These are phyloP conservation scores for Hemaris fuciformis DNA, from an alignment of 2,888 invertebrate genomes.

Conservation along the genomic window DNA sequence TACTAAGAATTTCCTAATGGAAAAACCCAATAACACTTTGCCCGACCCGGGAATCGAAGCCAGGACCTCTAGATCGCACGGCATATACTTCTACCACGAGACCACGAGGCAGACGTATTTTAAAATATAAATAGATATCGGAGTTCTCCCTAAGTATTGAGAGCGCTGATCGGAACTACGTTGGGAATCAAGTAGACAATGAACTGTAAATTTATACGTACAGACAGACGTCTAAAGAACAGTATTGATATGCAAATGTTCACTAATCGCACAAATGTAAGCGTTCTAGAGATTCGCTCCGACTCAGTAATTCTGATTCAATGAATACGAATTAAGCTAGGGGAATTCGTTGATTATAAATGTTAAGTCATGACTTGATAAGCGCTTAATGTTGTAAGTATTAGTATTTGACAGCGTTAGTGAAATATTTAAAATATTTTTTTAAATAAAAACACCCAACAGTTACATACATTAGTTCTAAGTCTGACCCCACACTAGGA, in stretches of 20 bases:
- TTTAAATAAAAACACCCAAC: no score
- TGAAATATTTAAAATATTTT: no score
- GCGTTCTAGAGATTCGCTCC: conserved; percentile 7
- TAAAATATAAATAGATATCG: no score
- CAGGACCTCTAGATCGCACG: no score
- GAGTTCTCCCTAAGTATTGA: not conserved
- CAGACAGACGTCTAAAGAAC: not conserved
- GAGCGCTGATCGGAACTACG: not conserved
- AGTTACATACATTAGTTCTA: no score
- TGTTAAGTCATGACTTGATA: not conserved
- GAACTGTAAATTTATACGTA: not conserved
- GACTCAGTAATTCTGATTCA: conserved; percentile 10
- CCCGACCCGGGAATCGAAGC: no score
- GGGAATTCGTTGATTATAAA: not conserved
- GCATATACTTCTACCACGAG: no score
- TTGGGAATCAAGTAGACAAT: not conserved
- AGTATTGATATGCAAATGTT: conserved; percentile 6
- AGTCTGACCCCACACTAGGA: no score
- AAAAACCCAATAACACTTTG: no score
- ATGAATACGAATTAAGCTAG: conserved; percentile 13
- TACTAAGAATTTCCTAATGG: no score
- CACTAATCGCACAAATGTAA: conserved; percentile 11
- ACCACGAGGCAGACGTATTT: no score
- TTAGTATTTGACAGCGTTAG: no score
- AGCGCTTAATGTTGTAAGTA: not conserved